Evolutionary conservation across 2,113 vertebrate genomes (phyloP).

Genomic region (Syngnathus floridae): DNA sequence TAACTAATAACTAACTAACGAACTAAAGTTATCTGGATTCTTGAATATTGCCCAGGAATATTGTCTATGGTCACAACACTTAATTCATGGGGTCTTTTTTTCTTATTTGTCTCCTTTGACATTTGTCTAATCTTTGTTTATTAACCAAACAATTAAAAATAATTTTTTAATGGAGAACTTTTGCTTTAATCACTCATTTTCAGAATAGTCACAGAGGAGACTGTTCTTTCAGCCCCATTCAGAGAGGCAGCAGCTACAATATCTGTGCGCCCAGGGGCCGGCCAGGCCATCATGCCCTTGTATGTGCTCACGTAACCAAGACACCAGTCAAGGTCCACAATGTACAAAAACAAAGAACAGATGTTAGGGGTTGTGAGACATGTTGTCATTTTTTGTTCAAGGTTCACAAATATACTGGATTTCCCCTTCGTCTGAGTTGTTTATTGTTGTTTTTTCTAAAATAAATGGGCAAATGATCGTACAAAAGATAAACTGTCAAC

Average conservation of each 20-base stretch:
- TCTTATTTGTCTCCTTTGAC: constrained; percentile 14
- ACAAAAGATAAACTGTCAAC: too few relatives aligned
- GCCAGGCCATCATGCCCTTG: constrained; percentile 8
- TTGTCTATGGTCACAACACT: not conserved
- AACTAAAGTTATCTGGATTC: constrained; percentile 6
- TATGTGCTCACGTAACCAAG: not conserved
- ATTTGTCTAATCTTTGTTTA: not conserved
- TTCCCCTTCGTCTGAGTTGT: not conserved
- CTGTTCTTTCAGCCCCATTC: constrained; percentile 7
- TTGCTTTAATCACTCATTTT: constrained; percentile 4
- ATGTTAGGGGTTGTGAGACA: not conserved
- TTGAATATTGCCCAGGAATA: constrained; percentile 15
- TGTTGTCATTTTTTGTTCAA: not conserved
- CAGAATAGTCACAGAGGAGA: constrained; percentile 9
- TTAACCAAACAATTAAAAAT: constrained; percentile 4
- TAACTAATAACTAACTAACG: too few relatives aligned
- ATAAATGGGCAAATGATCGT: too few relatives aligned
- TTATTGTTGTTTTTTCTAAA: too few relatives aligned
- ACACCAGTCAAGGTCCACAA: not conserved
- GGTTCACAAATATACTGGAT: not conserved
- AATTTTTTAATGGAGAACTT: not conserved
- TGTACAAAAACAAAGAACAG: not conserved
- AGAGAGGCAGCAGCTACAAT: constrained; percentile 14
- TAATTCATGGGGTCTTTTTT: constrained; percentile 5
- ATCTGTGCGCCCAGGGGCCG: constrained; percentile 4